Base-by-base conservation (phyloP, 2,888 invertebrate species). In the Ectropis crepuscularia region DNA sequence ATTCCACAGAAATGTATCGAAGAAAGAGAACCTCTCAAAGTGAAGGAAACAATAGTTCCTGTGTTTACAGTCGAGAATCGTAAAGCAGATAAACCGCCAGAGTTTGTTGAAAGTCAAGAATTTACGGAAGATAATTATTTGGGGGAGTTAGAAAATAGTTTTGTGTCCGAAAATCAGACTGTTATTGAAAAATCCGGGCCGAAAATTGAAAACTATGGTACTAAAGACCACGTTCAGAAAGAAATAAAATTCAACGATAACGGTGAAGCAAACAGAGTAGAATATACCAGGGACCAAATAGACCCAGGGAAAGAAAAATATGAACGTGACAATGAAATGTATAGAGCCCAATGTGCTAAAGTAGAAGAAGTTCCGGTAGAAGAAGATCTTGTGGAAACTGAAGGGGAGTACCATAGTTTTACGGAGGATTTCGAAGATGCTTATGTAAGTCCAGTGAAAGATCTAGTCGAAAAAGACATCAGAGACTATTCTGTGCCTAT, bases 351-450 rank as follows among this genome's bases (percentile, higher is more conserved):
- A 62, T 67, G 63, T 47, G 76, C 70, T 0, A 65, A 61, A 38
- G 59, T 76, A 28, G 77, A 77, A 38, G 59, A 75, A 36, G 77
- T 76, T 46, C 9, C 37, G 45, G 16, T 7, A 9, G 78, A 79
- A 46, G 80, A 81, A 81, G 58, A 75, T 71, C 39, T 75, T n/a
- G 11, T 80, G 12, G 85, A 86, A 11, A 79, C 70, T n/a, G 89
- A 89, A 76, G 93, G 93, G 0, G 92, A 90, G 71, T 93, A 93
- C 69, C 88, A 88, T n/a, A 93, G 92, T 67, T 93, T 93, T 53
- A 83, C 83, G 48, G 91, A 90, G 6, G 87, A 88, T 65, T 86
- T 88, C 10, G 91, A 87, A 61, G 83, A 87, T 7, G 83, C 82
- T 0, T 93, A 92, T 49, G 87, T 88, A 70, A 92, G 92, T 76